Percentiles rank a stretch among this genome's conserved stretches.
Evolutionary conservation across 2,797 vertebrate genomes (phyloP).

Genomic region (Sebastes trivittatus): DNA sequence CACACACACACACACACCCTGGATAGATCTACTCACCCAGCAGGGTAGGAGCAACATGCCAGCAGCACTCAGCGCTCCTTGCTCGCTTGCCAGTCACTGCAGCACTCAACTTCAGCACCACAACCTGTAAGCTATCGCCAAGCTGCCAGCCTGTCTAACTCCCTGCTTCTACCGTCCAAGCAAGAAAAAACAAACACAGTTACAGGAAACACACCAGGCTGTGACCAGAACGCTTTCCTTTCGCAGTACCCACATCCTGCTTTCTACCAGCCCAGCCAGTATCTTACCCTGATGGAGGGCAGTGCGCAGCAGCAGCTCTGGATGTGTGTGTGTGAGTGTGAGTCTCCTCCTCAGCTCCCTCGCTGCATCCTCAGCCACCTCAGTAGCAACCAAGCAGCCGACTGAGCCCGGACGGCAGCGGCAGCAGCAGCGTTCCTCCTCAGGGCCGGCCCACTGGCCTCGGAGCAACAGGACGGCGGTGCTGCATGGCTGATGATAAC

Average conservation of each 20-base stretch:
- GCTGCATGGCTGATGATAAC: constrained; percentile 58
- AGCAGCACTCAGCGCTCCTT: constrained; percentile 62
- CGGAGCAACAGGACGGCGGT: constrained; percentile 45
- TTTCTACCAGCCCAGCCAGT: constrained; percentile 48
- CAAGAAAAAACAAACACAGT: constrained; percentile 19
- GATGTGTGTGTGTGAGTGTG: constrained; percentile 45
- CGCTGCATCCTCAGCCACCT: constrained; percentile 81
- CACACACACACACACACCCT: constrained; percentile 48
- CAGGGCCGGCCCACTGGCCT: constrained; percentile 66
- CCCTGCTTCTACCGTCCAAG: constrained; percentile 18
- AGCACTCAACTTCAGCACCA: constrained; percentile 72
- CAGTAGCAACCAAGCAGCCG: constrained; percentile 59
- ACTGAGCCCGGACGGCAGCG: constrained; percentile 37
- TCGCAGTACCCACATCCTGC: constrained; percentile 64
- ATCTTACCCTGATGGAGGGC: constrained; percentile 78
- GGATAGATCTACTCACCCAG: constrained; percentile 69
- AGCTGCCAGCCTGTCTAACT: constrained; percentile 32
- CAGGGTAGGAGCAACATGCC: constrained; percentile 73
- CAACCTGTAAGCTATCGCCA: constrained; percentile 57
- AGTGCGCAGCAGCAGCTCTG: constrained; percentile 74
- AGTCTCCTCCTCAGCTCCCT: constrained; percentile 76
- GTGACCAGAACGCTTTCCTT: constrained; percentile 56
- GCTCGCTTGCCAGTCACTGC: constrained; percentile 64
- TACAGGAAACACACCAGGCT: constrained; percentile 40
- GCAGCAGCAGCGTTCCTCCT: constrained; percentile 53